Evolutionary conservation across 2,797 vertebrate genomes (phyloP).

Genomic region (Propithecus deckenii): DNA sequence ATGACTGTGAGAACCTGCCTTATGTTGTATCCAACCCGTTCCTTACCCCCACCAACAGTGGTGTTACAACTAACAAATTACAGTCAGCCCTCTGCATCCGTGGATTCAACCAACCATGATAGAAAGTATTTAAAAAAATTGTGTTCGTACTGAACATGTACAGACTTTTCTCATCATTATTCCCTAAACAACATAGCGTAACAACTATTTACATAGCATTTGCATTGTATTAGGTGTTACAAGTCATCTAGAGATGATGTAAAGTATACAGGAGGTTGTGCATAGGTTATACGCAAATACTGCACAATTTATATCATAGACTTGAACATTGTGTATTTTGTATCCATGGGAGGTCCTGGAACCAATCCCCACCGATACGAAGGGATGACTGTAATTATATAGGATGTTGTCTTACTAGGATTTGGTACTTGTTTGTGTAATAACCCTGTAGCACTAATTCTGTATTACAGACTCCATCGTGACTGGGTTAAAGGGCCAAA

Average conservation of each 20-base stretch:
- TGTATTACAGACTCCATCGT: fast-evolving
- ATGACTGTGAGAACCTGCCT: fast-evolving
- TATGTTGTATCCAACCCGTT: fast-evolving
- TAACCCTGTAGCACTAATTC: neutral
- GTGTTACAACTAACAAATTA: too few species aligned
- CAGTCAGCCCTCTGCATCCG: neutral
- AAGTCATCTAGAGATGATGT: neutral
- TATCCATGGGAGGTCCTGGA: neutral
- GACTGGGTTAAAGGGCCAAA: neutral
- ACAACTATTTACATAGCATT: neutral
- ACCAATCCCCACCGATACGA: neutral
- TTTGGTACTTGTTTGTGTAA: neutral
- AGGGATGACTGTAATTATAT: neutral
- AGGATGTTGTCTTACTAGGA: fast-evolving
- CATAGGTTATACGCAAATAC: neutral
- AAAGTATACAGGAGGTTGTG: neutral
- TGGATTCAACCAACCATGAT: neutral
- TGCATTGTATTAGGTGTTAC: too few species aligned
- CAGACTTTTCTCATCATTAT: neutral
- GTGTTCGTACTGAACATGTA: neutral
- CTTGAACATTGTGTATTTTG: neutral
- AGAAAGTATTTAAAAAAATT: neutral
- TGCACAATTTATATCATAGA: neutral
- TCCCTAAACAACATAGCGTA: neutral
- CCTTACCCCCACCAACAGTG: neutral